Percentiles rank a stretch among this genome's conserved stretches.
Evolutionary conservation across 2,797 vertebrate genomes (phyloP).

Genomic region (Apogon talboti): DNA sequence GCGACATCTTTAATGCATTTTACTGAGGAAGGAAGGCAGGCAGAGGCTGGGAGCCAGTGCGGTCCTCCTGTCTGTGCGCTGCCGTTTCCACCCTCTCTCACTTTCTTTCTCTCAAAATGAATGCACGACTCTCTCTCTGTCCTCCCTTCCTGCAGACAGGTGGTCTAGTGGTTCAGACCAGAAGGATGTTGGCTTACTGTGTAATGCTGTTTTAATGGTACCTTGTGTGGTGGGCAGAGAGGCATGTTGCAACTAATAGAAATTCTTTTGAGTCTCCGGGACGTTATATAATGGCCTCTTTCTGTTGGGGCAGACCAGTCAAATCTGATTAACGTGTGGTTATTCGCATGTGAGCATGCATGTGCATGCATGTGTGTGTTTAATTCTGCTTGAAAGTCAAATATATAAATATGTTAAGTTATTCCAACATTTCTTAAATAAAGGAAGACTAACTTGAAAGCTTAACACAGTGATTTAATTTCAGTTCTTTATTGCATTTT

Average conservation of each 20-base stretch:
- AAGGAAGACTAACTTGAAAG: background rate
- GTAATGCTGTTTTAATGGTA: slow-evolving; percentile 75
- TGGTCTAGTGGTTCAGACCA: slow-evolving; percentile 66
- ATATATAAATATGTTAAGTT: background rate
- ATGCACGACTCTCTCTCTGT: slow-evolving; percentile 44
- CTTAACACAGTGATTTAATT: slow-evolving; percentile 23
- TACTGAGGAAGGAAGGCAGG: slow-evolving; percentile 15
- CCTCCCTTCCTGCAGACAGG: slow-evolving; percentile 69
- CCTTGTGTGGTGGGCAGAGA: slow-evolving; percentile 56
- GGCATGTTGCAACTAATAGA: slow-evolving; percentile 53
- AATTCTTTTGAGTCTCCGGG: slow-evolving; percentile 53
- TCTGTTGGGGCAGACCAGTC: slow-evolving; percentile 51
- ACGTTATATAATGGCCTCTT: slow-evolving; percentile 65
- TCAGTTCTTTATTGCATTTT: slow-evolving; percentile 5
- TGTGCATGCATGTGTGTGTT: slow-evolving; percentile 26
- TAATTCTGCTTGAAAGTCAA: slow-evolving; percentile 6
- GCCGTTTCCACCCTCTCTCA: slow-evolving; percentile 40
- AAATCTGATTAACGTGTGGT: slow-evolving; percentile 49
- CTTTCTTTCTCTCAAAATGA: slow-evolving; percentile 38
- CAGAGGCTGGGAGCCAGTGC: slow-evolving; percentile 38
- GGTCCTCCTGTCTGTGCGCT: slow-evolving; percentile 32
- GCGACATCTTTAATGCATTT: slow-evolving; percentile 62
- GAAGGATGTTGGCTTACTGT: slow-evolving; percentile 69
- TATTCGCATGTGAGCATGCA: slow-evolving; percentile 4
- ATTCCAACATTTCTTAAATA: background rate